Evolutionary conservation across 2,797 vertebrate species (phyloP).

Genomic region (Bufotes viridis): DNA sequence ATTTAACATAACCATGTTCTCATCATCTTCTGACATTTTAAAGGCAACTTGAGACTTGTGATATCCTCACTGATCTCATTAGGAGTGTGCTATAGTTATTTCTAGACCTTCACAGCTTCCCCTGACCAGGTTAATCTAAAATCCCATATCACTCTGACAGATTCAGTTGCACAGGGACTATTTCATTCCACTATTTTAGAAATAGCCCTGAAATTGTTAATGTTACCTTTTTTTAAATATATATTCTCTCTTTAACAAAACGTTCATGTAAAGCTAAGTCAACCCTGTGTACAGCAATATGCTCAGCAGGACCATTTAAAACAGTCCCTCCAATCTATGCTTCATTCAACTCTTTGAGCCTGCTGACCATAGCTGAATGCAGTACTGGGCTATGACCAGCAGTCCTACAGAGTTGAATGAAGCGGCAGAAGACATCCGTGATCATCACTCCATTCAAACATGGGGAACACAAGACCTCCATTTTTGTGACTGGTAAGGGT

Average conservation of each 20-base stretch:
- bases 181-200: slow-evolving; percentile 12
- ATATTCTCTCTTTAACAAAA: background rate
- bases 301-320: background rate
- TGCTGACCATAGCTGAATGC: too few species aligned
- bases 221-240: too few species aligned
- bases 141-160: background rate
- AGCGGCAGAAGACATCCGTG: too few species aligned
- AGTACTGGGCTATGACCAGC: too few species aligned
- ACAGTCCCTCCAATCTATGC: too few species aligned
- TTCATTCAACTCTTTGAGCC: too few species aligned
- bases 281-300: background rate
- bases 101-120: slow-evolving; percentile 68
- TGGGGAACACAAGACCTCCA: too few species aligned
- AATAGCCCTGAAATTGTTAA: background rate
- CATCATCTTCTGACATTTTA: slow-evolving; percentile 72
- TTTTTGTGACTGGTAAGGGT: too few species aligned
- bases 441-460: too few species aligned
- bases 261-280: background rate
- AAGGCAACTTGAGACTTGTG: slow-evolving; percentile 74
- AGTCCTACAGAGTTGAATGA: too few species aligned
- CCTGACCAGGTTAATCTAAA: slow-evolving; percentile 41
- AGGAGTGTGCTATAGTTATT: slow-evolving; percentile 69
- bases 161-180: background rate
- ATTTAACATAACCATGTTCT: slow-evolving; percentile 71
- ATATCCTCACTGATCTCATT: slow-evolving; percentile 75